Conservation (phyloP, 2,888 invertebrate genomes). For the Leucophora obtusa region DNA sequence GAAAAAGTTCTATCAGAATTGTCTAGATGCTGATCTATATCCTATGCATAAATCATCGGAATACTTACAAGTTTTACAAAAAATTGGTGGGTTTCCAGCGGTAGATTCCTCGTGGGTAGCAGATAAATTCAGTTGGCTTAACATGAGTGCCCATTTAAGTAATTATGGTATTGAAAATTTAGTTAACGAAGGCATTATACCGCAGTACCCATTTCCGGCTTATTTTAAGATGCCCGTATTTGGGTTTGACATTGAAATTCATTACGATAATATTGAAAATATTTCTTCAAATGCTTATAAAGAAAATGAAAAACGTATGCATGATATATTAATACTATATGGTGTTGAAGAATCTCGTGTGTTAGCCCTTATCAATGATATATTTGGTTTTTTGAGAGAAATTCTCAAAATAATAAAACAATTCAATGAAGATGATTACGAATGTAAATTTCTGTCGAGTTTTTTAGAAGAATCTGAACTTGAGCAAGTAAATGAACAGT, state of each 20-base stretch:
- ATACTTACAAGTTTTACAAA: conserved; percentile 71
- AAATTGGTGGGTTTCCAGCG: conserved; percentile 76
- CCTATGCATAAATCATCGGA: conserved; percentile 70
- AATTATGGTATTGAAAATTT: conserved; percentile 70
- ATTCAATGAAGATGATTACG: conserved; percentile 65
- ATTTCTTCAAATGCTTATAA: conserved; percentile 70
- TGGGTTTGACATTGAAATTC: conserved; percentile 73
- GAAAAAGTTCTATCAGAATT: conserved; percentile 71
- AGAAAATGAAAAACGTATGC: conserved; percentile 72
- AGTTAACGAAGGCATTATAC: conserved; percentile 69
- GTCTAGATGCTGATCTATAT: conserved; percentile 69
- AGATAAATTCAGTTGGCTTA: conserved; percentile 74
- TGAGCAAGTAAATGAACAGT: conserved; percentile 57
- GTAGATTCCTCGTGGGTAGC: conserved; percentile 70
- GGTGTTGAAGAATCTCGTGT: conserved; percentile 68
- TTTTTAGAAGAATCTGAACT: conserved; percentile 19
- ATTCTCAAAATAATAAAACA: conserved; percentile 64
- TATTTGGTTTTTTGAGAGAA: conserved; percentile 72
- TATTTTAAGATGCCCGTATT: conserved; percentile 73
- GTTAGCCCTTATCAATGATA: conserved; percentile 65
- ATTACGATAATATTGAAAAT: conserved; percentile 72
- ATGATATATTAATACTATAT: conserved; percentile 68
- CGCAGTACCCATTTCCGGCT: conserved; percentile 71
- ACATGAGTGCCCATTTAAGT: conserved; percentile 74
- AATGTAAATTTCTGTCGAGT: conserved; percentile 56